phyloP scores from a whole-genome alignment of 2,797 vertebrate species.

The Sardinella longiceps region DNA sequence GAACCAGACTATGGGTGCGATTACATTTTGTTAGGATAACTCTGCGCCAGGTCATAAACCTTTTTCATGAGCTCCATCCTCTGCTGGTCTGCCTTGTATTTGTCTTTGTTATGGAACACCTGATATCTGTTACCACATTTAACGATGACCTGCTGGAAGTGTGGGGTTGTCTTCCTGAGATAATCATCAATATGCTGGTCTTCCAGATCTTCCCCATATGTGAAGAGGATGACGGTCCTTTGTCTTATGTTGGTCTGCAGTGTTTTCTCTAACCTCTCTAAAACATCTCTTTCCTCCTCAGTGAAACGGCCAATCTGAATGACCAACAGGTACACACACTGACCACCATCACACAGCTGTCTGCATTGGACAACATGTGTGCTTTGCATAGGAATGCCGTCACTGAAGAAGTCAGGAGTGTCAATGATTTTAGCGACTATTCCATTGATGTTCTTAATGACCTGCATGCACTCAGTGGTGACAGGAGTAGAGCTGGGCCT shows the following conservation, averaged over 20 bases:
- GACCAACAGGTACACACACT: not conserved
- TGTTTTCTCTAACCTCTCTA: not conserved
- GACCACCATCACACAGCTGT: not conserved
- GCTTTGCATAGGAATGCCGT: not conserved
- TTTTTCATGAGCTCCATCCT: not conserved
- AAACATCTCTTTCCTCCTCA: constrained; percentile 1
- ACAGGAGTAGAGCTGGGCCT: not conserved
- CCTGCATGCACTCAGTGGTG: not conserved
- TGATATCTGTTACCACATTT: not conserved
- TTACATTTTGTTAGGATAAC: too few relatives aligned
- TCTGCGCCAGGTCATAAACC: not conserved
- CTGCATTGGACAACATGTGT: not conserved
- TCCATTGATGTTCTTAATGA: not conserved
- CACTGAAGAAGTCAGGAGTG: not conserved
- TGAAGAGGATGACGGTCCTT: not conserved
- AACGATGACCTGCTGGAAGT: not conserved
- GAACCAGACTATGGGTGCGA: too few relatives aligned
- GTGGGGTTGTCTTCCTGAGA: not conserved
- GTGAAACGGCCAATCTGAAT: constrained; percentile 20
- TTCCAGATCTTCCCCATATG: constrained; percentile 1
- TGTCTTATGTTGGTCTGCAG: not conserved
- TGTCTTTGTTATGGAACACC: not conserved
- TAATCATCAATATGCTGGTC: not conserved
- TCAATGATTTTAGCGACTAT: not conserved
- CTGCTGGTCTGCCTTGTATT: not conserved